These are phyloP conservation scores for Melikaiella ostensackeni DNA, from an alignment of 2,888 invertebrate genomes.

Conservation along the genomic window DNA sequence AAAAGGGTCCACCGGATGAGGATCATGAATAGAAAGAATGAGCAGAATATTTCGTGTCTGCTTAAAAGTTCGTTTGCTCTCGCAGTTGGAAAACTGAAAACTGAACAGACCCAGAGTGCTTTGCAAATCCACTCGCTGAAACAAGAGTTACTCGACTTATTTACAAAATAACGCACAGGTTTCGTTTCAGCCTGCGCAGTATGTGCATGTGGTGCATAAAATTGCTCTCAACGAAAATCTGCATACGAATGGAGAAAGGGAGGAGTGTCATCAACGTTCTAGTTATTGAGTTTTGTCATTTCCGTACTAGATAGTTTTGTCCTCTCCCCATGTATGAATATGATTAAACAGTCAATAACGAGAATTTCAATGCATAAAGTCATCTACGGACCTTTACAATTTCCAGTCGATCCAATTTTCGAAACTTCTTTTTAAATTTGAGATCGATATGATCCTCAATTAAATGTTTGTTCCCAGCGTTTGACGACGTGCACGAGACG, in stretches of 20 bases:
- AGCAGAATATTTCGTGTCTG: constrained; percentile 47
- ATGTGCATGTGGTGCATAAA: constrained; percentile 26
- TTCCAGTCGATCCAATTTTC: not conserved
- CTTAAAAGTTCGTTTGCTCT: not conserved
- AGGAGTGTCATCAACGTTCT: constrained; percentile 31
- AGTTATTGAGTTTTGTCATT: constrained; percentile 36
- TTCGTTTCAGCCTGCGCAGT: constrained; percentile 21
- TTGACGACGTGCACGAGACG: constrained; percentile 35
- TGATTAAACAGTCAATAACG: constrained; percentile 30
- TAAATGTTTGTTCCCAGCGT: not conserved
- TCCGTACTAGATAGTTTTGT: constrained; percentile 34
- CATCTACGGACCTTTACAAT: constrained; percentile 1
- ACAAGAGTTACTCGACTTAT: constrained; percentile 36
- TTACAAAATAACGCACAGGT: constrained; percentile 26
- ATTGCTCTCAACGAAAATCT: constrained; percentile 20
- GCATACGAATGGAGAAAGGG: constrained; percentile 4
- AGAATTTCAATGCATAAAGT: constrained; percentile 7
- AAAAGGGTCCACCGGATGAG: constrained; percentile 51
- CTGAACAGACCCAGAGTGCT: not conserved
- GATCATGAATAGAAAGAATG: constrained; percentile 45
- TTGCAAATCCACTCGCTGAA: constrained; percentile 20
- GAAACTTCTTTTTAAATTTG: constrained; percentile 3
- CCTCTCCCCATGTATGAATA: constrained; percentile 26
- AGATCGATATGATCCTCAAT: not conserved
- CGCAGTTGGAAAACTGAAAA: constrained; percentile 10